These are phyloP conservation scores for Myrmophylax atrothorax DNA, from an alignment of 2,113 vertebrate species.

Conservation along the genomic window DNA sequence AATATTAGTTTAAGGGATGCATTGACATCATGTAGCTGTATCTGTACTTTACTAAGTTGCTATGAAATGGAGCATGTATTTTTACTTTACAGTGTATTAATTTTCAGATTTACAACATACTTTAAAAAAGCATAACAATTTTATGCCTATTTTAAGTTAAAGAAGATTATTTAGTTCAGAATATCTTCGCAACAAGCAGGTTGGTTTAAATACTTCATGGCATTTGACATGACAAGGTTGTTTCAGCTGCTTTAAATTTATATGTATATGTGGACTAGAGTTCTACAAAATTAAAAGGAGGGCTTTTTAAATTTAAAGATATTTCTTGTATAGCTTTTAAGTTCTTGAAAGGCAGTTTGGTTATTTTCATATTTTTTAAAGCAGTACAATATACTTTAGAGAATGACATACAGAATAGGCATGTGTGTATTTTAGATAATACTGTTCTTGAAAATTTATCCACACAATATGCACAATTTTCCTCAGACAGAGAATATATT, in stretches of 20 bases:
- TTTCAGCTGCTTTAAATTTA: not conserved
- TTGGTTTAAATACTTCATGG: not conserved
- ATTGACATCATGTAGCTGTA: not conserved
- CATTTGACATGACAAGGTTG: not conserved
- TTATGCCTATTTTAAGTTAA: not conserved
- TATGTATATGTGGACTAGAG: not conserved
- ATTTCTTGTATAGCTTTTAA: not conserved
- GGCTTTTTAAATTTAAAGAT: not conserved
- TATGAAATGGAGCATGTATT: not conserved
- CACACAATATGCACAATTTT: not conserved
- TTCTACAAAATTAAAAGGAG: not conserved
- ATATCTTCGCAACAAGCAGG: not conserved
- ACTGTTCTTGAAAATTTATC: not conserved
- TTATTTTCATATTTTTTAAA: not conserved
- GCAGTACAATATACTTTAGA: not conserved
- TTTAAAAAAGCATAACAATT: not conserved
- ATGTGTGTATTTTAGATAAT: not conserved
- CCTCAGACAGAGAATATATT: not conserved
- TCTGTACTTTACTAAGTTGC: not conserved
- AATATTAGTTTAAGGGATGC: not conserved
- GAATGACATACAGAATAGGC: not conserved
- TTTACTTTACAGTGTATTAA: not conserved
- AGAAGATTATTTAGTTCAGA: not conserved
- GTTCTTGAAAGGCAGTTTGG: not conserved
- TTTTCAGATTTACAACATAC: not conserved